A percentile compares a stretch with the other conserved stretches of the same genome.
phyloP scores from a whole-genome alignment of 1,140 invertebrate genomes.

The Brachionus paranguensis region DNA sequence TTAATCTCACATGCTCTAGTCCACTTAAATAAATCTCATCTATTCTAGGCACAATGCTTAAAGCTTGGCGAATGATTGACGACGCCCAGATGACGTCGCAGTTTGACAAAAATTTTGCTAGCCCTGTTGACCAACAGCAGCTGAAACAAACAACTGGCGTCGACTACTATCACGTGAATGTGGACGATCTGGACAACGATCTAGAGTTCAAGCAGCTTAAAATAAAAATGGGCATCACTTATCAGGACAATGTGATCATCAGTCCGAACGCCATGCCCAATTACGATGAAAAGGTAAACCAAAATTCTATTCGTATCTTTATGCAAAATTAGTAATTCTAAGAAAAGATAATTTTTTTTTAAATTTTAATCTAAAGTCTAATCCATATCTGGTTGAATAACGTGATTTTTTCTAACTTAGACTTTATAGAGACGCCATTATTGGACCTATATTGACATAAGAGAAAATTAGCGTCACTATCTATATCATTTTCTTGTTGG shows the following conservation, averaged over 20 bases:
- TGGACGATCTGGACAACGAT: constrained; percentile 8
- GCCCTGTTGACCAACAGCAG: background rate
- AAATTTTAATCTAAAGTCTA: no score
- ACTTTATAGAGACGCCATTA: no score
- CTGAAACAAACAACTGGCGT: background rate
- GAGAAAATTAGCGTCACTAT: background rate
- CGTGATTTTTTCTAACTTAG: no score
- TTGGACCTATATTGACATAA: background rate
- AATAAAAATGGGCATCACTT: constrained; percentile 20
- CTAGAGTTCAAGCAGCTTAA: background rate
- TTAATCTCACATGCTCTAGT: background rate
- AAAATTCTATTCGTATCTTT: background rate
- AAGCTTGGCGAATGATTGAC: constrained; percentile 21
- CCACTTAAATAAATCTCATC: background rate
- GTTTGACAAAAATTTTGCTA: constrained; percentile 5
- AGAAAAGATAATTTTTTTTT: no score
- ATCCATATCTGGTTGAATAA: no score
- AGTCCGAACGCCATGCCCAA: background rate
- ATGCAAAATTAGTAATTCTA: background rate
- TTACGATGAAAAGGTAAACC: constrained; percentile 12
- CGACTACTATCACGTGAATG: constrained; percentile 8
- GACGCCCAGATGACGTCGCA: background rate
- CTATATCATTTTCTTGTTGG: background rate
- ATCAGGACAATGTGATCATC: constrained; percentile 26
- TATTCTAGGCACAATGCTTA: background rate